Evolutionary conservation across 2,113 vertebrate genomes (phyloP).

Genomic region (Anarrhichthys ocellatus): DNA sequence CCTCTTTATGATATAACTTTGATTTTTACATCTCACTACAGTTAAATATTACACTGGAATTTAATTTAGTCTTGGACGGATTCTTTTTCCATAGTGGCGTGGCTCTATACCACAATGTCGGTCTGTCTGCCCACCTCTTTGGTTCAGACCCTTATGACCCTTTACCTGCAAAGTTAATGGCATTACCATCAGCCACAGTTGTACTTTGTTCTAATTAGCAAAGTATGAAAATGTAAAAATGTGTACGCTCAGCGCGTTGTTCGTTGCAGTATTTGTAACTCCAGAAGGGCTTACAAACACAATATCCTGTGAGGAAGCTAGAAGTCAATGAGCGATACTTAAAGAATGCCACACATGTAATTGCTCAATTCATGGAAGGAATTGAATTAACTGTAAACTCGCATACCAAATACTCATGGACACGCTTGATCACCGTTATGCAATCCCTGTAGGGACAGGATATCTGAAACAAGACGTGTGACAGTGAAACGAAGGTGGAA

Average conservation of each 20-base stretch:
- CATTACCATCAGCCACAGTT: neutral
- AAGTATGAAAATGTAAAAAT: neutral
- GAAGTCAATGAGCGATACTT: neutral
- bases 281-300: neutral
- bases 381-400: neutral
- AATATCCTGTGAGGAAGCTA: neutral
- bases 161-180: neutral
- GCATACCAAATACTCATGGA: neutral
- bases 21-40: constrained; percentile 38
- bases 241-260: neutral
- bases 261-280: neutral
- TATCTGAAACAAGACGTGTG: neutral
- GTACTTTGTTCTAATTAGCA: neutral
- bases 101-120: neutral
- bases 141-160: neutral
- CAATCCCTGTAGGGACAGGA: neutral
- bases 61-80: neutral
- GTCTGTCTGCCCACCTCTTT: neutral
- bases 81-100: neutral
- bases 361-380: neutral
- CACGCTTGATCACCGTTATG: neutral
- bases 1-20: neutral
- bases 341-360: neutral
- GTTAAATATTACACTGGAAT: constrained; percentile 8
- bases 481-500: neutral